phyloP scores from a whole-genome alignment of 2,888 invertebrate genomes.

The Cantharis flavilabris region DNA sequence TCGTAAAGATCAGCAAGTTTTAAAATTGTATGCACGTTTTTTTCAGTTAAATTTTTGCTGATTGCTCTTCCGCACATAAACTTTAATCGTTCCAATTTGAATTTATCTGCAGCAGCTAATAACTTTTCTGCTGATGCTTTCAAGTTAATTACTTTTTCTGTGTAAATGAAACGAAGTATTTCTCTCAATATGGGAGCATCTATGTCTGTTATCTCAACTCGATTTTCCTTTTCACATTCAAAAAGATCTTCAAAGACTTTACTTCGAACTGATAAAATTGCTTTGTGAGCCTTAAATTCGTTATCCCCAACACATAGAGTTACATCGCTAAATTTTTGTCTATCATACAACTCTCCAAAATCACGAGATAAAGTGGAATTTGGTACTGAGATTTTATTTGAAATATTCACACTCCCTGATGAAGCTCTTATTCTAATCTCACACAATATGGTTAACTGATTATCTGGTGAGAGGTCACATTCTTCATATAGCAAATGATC shows the following conservation, averaged over 20 bases:
- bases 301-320: background rate
- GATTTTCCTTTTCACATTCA: background rate
- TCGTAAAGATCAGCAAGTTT: too few relatives aligned
- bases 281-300: background rate
- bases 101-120: background rate
- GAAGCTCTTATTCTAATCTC: background rate
- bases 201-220: background rate
- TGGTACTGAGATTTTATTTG: background rate
- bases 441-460: background rate
- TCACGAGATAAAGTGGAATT: background rate
- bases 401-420: background rate
- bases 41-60: background rate
- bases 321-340: background rate
- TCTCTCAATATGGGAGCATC: background rate
- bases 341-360: background rate
- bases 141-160: background rate
- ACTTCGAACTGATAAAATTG: background rate
- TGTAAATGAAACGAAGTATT: background rate
- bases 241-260: background rate
- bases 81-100: background rate
- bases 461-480: background rate
- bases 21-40: too few relatives aligned
- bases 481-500: background rate
- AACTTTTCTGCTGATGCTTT: background rate
- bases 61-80: background rate